Evolutionary conservation across 2,888 invertebrate genomes (phyloP).

Genomic region (Acanthosepion esculentum): DNA sequence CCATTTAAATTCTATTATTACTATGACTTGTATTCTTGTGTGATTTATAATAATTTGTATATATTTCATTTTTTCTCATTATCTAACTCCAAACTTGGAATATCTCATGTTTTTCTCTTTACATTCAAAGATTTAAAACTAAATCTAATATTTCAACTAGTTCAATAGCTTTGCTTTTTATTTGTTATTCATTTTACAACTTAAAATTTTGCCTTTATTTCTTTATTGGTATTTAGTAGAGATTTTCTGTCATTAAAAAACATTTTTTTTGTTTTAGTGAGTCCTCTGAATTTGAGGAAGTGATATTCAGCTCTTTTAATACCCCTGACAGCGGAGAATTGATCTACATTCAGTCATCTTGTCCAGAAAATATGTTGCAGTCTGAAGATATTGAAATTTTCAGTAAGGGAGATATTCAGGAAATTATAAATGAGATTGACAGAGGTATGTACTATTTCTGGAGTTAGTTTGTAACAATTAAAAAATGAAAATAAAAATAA

Average conservation of each 20-base stretch:
- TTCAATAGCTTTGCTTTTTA: neutral
- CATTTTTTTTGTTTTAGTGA: neutral
- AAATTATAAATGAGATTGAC: neutral
- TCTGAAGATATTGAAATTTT: neutral
- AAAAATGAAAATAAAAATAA: too few relatives aligned
- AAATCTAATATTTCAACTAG: neutral
- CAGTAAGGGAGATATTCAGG: neutral
- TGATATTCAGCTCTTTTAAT: neutral
- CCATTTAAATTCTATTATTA: too few relatives aligned
- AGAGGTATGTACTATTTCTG: neutral
- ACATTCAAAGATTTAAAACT: neutral
- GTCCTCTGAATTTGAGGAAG: neutral
- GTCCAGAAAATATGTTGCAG: conserved; percentile 14
- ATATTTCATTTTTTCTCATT: too few relatives aligned
- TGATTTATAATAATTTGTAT: too few relatives aligned
- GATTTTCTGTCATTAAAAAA: neutral
- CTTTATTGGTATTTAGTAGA: neutral
- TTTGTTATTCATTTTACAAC: neutral
- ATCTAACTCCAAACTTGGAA: too few relatives aligned
- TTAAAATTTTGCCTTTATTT: neutral
- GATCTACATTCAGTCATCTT: neutral
- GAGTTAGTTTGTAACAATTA: too few relatives aligned
- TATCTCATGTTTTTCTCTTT: too few relatives aligned
- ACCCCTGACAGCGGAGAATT: conserved; percentile 17
- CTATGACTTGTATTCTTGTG: too few relatives aligned